Evolutionary conservation across 53 echinoderm and acorn worm species (phyloP), one percentile per base, ranked within the genome.

Genomic region (Antedon mediterranea): DNA sequence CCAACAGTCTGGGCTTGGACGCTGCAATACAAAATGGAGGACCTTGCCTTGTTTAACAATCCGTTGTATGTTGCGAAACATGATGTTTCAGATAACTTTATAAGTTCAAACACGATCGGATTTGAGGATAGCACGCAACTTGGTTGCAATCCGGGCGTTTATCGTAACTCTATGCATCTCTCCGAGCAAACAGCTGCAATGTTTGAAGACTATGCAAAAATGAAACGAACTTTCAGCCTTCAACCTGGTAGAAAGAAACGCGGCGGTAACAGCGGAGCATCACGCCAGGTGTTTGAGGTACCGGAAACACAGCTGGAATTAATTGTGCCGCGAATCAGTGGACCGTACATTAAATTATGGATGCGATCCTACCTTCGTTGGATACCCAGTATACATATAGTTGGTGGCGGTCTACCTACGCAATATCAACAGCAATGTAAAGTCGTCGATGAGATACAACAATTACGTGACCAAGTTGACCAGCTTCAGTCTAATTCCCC

Each of bases 1-100:
- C 89, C 89, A 80, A 87, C 98, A 8, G 98, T 97, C 20, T 97
- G 98, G 98, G 90, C 91, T 6, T 97, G 98, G 98, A 89, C 98
- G 28, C 72, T 97, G 30, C 98, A 97, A 81, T 97, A 88, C 83
- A 88, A 85, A 13, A 78, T 88, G 28, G 84, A 86, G 29, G 98
- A 97, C 90, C 92, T 92, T 79, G 87, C 89, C 0, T 86, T 97
- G 30, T 97, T 97, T 85, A 92, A 87, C 79, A 97, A 97, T 70
- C 98, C 98, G 29, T 81, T 97, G 78, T 97, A 90, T 75, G 86
- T 92, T 4, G 81, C 86, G 34, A 89, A 84, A 78, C 88, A 90
- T 30, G 84, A 85, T 28, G 71, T 84, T 30, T 77, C 80, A 41
- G 71, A 83, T 11, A 43, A 78, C n/a, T 32, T 78, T 8, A 79